Evolutionary conservation across 2,888 invertebrate species (phyloP), one percentile per base, ranked within the genome.

Genomic region (Troglohyphantes excavatus): DNA sequence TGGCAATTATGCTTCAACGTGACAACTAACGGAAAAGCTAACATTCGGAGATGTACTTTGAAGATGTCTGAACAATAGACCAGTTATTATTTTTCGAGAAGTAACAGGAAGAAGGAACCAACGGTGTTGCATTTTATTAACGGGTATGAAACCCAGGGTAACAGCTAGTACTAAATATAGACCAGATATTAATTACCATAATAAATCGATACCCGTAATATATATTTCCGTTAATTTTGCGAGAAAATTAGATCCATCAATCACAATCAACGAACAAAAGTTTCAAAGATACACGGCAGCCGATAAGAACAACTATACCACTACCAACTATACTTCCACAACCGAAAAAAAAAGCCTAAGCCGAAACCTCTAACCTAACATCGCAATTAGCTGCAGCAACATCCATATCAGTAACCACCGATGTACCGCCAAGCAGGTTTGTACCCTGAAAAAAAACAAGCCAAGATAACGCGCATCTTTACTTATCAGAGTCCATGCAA

Each of bases 381-480:
- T 65, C 78, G 19, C 63, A 78, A 78, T 78, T 78, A 78, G 26
- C 63, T 78, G 0, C 23, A 26, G 43, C 19, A 46, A 23, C 21
- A 63, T 23, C 26, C n/a, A n/a, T 61, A 19, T n/a, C 61, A 39
- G 39, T 39, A 39, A 39, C 39, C 39, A 39, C 7, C 39, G 39
- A 39, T 2, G 1, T 2, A 39, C 7, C 7, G 7, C 7, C 39
- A 39, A 33, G 39, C 3, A 27, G 17, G 67, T 13, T 27, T 29
- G n/a, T 67, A 67, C 46, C 27, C 75, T 29, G 59, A 19, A 33
- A 29, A 61, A 61, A 17, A 75, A 61, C 21, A 61, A 26, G 29
- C 29, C 2, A 65, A 33, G 76, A 76, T 76, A 76, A 78, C 78
- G 43, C 78, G 65, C 78, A 63, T 78, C 65, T 78, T 78, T 78